Base-by-base conservation (phyloP, 2,113 vertebrate genomes). In the Ceyx melanurus region DNA sequence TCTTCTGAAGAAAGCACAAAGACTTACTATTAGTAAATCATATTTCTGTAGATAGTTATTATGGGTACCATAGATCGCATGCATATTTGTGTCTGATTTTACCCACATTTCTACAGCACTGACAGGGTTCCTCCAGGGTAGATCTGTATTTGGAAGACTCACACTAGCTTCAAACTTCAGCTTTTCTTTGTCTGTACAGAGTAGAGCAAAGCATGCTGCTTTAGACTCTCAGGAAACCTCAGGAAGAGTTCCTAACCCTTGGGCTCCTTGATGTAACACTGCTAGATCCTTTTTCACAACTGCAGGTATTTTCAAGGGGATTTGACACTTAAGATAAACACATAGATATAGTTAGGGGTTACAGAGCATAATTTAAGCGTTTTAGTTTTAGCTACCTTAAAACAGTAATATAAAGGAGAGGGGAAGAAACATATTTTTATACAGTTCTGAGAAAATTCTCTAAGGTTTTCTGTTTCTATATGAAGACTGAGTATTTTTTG, bases 31-130 rank as follows among this genome's bases (percentile, higher is more conserved):
- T 40, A 53, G 48, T 65, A 78, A 80, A 33, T 11, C 1, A 0
- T 33, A n/a, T 93, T 88, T 81, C 46, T 79, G 23, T 37, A 45
- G n/a, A 11, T 22, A 53, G 51, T 61, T 80, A 42, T 82, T 86
- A 54, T 6, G 26, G 35, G 6, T 58, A 51, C 33, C 25, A 15
- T 33, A 76, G 51, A 79, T 58, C 3, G 2, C 45, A 28, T 82
- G 64, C 37, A 7, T 68, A 37, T 88, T 70, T 42, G 3, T 76
- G 33, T 65, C n/a, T 83, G 5, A 60, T 82, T 89, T 79, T 61
- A 29, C n/a, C 28, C 46, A 31, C 11, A 5, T 8, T 73, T 67
- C 60, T 35, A 54, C 26, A 72, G 15, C n/a, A 11, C 75, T 65
- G 40, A 5, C 35, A 68, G 57, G 40, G 11, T 6, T 94, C 31